phyloP scores from a whole-genome alignment of 2,888 invertebrate species.

The Drosophila falleni region DNA sequence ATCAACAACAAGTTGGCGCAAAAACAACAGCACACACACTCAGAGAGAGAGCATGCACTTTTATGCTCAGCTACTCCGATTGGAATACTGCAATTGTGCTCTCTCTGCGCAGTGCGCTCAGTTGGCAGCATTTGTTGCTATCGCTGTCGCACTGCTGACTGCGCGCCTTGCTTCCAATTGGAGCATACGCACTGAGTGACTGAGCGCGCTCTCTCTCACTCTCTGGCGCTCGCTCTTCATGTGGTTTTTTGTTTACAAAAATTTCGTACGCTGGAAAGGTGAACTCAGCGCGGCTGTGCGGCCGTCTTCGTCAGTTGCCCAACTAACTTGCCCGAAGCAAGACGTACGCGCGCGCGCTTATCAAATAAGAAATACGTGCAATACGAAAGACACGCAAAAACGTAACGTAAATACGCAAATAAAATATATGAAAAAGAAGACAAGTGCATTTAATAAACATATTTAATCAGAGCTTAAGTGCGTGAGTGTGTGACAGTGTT shows the following conservation, averaged over 20 bases:
- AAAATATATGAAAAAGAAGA: conserved; percentile 10
- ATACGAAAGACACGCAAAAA: conserved; percentile 12
- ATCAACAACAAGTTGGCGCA: neutral
- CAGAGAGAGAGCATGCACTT: conserved; percentile 10
- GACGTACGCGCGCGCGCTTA: conserved; percentile 72
- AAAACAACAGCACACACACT: conserved; percentile 4
- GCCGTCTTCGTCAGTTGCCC: conserved; percentile 55
- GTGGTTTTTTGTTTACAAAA: conserved; percentile 78
- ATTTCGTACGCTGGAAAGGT: conserved; percentile 61
- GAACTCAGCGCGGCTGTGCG: conserved; percentile 27
- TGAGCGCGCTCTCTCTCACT: conserved; percentile 7
- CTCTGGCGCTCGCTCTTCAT: conserved; percentile 44
- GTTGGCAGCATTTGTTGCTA: conserved; percentile 6
- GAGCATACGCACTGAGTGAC: conserved; percentile 57
- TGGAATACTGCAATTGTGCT: conserved; percentile 79
- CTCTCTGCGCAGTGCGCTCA: conserved; percentile 12
- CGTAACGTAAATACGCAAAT: neutral
- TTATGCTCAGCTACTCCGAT: conserved; percentile 68
- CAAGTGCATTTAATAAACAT: conserved; percentile 5
- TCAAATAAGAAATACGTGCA: conserved; percentile 4
- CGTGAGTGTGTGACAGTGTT: conserved; percentile 5
- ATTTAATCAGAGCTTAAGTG: neutral
- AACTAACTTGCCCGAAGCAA: conserved; percentile 68
- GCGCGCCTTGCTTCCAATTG: conserved; percentile 70
- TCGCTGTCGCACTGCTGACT: conserved; percentile 39